Conservation (phyloP, 1,140 invertebrate species). For the Drosophila simulans region DNA sequence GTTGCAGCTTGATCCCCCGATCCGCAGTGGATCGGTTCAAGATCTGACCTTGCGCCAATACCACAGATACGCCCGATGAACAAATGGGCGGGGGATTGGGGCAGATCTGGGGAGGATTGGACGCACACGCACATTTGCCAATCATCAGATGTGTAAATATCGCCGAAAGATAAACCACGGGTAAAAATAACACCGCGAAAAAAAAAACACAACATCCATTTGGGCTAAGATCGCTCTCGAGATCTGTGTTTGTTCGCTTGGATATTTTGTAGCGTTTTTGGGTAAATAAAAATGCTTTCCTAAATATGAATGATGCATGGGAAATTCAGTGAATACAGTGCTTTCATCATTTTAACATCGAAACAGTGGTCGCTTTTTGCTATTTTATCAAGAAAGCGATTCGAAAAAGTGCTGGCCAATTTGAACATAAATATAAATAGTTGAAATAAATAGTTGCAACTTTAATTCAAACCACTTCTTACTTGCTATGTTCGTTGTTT, state of each 20-base stretch:
- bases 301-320: constrained; percentile 58
- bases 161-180: constrained; percentile 46
- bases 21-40: constrained; percentile 25
- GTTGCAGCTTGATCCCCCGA: constrained; percentile 30
- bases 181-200: constrained; percentile 38
- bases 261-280: constrained; percentile 28
- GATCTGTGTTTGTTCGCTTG: constrained; percentile 1
- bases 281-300: constrained; percentile 59
- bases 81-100: neutral
- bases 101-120: neutral
- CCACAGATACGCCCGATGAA: constrained; percentile 1
- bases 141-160: constrained; percentile 49
- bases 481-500: too few relatives aligned
- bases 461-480: too few relatives aligned
- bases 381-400: too few relatives aligned
- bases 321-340: constrained; percentile 18
- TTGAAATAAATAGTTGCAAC: too few relatives aligned
- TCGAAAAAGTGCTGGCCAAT: too few relatives aligned
- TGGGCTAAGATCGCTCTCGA: constrained; percentile 5
- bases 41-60: constrained; percentile 38
- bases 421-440: too few relatives aligned
- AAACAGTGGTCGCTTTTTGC: constrained; percentile 6
- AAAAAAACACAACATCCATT: constrained; percentile 9
- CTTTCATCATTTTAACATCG: neutral
- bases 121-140: constrained; percentile 41